These are phyloP conservation scores for Dipodomys ordii DNA, from an alignment of 2,113 vertebrate genomes.

Conservation along the genomic window DNA sequence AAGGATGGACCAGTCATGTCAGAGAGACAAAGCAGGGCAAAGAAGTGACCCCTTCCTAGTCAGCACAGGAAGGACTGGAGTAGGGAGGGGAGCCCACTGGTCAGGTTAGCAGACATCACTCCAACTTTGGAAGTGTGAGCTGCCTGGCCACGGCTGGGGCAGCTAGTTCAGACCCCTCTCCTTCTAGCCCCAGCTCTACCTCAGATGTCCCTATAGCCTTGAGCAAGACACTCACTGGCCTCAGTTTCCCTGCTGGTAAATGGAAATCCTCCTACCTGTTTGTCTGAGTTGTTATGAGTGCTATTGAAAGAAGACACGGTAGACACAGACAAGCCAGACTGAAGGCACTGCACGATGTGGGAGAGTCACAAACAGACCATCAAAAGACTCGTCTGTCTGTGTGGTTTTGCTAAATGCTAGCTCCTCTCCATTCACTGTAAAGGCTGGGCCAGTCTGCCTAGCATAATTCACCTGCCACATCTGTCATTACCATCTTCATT, in stretches of 20 bases:
- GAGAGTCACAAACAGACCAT: fast-evolving
- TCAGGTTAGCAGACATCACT: not conserved
- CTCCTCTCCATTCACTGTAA: not conserved
- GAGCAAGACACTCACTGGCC: not conserved
- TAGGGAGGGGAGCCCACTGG: not conserved
- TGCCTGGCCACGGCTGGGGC: not conserved
- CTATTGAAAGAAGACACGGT: not conserved
- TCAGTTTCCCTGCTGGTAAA: constrained; percentile 9
- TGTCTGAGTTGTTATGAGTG: not conserved
- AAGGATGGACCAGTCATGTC: not conserved
- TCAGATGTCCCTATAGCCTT: not conserved
- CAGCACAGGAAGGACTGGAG: not conserved
- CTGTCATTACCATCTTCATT: not conserved
- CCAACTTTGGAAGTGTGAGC: fast-evolving
- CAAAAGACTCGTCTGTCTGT: not conserved
- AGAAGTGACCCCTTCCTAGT: not conserved
- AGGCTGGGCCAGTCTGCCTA: not conserved
- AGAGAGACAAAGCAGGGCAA: not conserved
- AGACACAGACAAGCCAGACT: not conserved
- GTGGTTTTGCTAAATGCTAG: not conserved
- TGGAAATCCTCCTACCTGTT: not conserved
- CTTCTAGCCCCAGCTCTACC: not conserved
- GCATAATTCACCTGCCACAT: not conserved
- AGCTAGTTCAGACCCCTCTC: not conserved
- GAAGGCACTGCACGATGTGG: not conserved